Conservation (phyloP, 2,797 vertebrate genomes). For the Brachymystax lenok region DNA sequence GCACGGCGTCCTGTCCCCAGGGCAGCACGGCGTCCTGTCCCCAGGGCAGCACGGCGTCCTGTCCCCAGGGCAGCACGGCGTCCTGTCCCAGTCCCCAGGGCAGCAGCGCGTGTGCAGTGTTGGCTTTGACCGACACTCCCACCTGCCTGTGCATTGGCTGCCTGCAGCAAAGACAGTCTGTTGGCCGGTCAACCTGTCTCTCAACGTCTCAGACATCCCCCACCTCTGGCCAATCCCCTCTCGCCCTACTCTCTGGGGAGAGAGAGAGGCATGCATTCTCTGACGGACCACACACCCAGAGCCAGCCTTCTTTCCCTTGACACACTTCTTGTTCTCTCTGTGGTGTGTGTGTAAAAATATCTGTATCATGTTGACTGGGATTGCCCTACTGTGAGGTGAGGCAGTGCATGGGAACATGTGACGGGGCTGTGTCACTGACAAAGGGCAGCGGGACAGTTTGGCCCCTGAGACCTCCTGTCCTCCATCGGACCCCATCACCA, state of each 20-base stretch:
- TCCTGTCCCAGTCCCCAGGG: not conserved
- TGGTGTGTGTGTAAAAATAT: conserved; percentile 63
- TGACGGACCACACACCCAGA: conserved; percentile 75
- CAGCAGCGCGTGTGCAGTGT: conserved; percentile 23
- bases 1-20: too few relatives aligned
- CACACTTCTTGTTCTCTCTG: conserved; percentile 27
- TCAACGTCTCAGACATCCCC: conserved; percentile 52
- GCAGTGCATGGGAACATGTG: conserved; percentile 53
- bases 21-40: not conserved
- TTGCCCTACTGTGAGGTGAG: conserved; percentile 36
- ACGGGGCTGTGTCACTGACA: conserved; percentile 72
- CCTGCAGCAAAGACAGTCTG: conserved; percentile 60
- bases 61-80: not conserved
- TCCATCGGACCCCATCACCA: not conserved
- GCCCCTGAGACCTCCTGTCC: not conserved
- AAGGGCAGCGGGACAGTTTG: not conserved
- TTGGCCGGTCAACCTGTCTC: conserved; percentile 74
- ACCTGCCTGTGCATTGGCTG: conserved; percentile 57
- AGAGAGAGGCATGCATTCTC: conserved; percentile 47
- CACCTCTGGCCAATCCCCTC: conserved; percentile 17
- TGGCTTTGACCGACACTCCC: conserved; percentile 68
- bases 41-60: too few relatives aligned
- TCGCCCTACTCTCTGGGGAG: conserved; percentile 45
- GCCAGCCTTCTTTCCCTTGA: conserved; percentile 54
- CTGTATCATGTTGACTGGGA: conserved; percentile 65